Percentiles rank a stretch among this genome's conserved stretches.
Conservation (phyloP, 2,888 invertebrate genomes). For the Nephrotoma flavescens region DNA sequence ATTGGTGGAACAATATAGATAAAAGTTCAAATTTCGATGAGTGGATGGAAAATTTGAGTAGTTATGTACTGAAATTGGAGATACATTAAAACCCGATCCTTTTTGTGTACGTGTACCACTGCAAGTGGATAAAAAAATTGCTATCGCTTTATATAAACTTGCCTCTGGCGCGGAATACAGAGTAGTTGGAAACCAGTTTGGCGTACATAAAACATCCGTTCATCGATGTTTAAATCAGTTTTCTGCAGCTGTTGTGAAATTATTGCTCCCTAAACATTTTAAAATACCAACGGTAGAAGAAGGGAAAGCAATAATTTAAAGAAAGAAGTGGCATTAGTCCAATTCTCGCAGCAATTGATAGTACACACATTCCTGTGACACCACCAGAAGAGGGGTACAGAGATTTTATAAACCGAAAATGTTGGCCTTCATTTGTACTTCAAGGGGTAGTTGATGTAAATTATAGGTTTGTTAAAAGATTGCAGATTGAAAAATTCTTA, state of each 20-base stretch:
- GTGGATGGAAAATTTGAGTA: not conserved
- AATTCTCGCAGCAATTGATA: too few relatives aligned
- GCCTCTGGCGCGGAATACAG: constrained; percentile 13
- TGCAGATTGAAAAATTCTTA: too few relatives aligned
- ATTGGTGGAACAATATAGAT: not conserved
- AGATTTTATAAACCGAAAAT: not conserved
- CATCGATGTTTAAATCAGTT: constrained; percentile 16
- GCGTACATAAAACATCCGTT: constrained; percentile 15
- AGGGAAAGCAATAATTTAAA: constrained; percentile 9
- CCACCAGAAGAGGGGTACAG: not conserved
- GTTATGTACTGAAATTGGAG: too few relatives aligned
- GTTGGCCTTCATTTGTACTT: not conserved
- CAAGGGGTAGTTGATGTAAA: not conserved
- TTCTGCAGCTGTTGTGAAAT: too few relatives aligned
- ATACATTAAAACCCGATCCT: too few relatives aligned
- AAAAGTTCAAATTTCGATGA: not conserved
- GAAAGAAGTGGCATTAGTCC: not conserved
- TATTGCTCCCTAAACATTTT: constrained; percentile 14
- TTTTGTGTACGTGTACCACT: constrained; percentile 9
- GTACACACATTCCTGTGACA: not conserved
- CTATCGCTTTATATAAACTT: constrained; percentile 14
- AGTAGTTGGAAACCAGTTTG: too few relatives aligned
- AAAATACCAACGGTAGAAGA: too few relatives aligned
- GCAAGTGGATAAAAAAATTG: too few relatives aligned
- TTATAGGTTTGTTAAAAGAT: not conserved